Base-by-base conservation (phyloP, 2,797 vertebrate species). In the Danio choprae region DNA sequence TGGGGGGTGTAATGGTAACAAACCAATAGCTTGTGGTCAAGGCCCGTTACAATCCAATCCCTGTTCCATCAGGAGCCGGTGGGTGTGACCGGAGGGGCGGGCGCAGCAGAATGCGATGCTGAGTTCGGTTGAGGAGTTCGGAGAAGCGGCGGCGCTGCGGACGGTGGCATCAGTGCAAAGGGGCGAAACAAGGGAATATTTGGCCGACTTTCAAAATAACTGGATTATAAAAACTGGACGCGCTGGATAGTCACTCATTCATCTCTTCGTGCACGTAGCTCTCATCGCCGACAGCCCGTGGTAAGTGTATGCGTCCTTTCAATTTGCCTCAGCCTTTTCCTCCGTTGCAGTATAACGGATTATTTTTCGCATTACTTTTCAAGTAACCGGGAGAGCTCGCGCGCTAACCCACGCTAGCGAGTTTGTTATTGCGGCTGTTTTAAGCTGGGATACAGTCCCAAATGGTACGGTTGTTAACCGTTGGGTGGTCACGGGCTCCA, bases 41-140 rank as follows among this genome's bases (percentile, higher is more conserved):
- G 48, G 13, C 73, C 77, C 20, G 78, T 51, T 2, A 2, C 1
- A 0, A 78, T 70, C 93, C 93, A 93, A 92, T 93, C 81, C 84
- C 0, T 76, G 74, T 69, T 9, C 10, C 79, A 11, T 7, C 29
- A 16, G 68, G 3, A 3, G 13, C 48, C 36, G 44, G 43, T 88
- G 87, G 93, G 92, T 15, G 93, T 91, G 50, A 0, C 81, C 77
- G 29, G 58, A 73, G 83, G 41, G 80, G 84, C 36, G 88, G 79
- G 84, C 83, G 67, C 20, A 81, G 75, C 50, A 50, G 79, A 46
- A 79, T 76, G 75, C 86, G 78, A 82, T 87, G 87, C 87, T 83
- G 89, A 82, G 93, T 93, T 94, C 78, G 93, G 93, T 93, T 94
- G 93, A 91, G 93, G 84, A 89, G 89, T 85, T 84, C 88, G 88